Evolutionary conservation across 2,888 invertebrate genomes (phyloP).

Genomic region (Cerastoderma edule): DNA sequence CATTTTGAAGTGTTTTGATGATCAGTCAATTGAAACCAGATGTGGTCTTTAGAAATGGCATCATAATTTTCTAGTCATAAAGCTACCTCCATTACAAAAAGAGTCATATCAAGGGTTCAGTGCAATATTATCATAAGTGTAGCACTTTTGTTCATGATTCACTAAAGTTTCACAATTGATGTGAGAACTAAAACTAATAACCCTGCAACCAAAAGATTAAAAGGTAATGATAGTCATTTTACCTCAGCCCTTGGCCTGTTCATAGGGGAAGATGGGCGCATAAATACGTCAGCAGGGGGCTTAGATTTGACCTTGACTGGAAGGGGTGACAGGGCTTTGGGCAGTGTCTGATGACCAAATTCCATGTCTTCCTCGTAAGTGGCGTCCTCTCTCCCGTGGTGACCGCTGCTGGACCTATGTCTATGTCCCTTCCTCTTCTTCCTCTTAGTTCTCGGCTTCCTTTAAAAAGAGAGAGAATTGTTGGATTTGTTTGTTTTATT

Average conservation of each 20-base stretch:
- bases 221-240: neutral
- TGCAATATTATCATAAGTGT: neutral
- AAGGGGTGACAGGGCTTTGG: slow-evolving; percentile 54
- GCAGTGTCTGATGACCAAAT: slow-evolving; percentile 16
- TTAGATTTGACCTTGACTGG: slow-evolving; percentile 42
- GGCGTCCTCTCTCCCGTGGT: slow-evolving; percentile 11
- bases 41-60: no score
- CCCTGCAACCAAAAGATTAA: neutral
- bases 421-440: slow-evolving; percentile 29
- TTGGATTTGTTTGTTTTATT: no score
- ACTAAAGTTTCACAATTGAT: neutral
- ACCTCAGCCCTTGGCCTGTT: slow-evolving; percentile 44
- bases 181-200: neutral
- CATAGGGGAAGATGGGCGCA: slow-evolving; percentile 52
- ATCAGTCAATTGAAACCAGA: no score
- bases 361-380: neutral
- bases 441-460: slow-evolving; percentile 35
- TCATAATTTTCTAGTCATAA: no score
- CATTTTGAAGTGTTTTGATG: no score
- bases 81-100: no score
- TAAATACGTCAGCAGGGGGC: slow-evolving; percentile 33
- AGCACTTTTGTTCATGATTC: neutral
- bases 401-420: slow-evolving; percentile 1
- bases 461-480: neutral
- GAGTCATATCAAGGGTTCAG: neutral